Evolutionary conservation across 2,113 vertebrate genomes (phyloP).

Genomic region (Chunga burmeisteri): DNA sequence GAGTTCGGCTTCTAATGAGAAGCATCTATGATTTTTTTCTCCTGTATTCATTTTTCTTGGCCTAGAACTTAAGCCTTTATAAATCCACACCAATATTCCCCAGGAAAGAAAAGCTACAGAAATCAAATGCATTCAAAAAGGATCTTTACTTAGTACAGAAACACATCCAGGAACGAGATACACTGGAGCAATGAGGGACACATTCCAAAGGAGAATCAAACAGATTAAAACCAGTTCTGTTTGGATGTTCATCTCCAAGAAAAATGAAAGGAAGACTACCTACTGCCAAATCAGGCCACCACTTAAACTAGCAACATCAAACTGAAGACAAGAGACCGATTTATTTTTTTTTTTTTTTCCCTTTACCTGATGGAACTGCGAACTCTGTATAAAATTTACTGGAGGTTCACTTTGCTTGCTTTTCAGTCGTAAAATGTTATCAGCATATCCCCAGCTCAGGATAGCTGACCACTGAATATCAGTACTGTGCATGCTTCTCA

Average conservation of each 20-base stretch:
- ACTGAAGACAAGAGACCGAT: neutral
- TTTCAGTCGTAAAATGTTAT: conserved; percentile 94
- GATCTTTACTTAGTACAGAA: neutral
- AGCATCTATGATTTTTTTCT: neutral
- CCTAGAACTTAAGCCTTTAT: neutral
- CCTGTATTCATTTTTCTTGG: neutral
- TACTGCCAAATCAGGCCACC: neutral
- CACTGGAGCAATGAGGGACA: neutral
- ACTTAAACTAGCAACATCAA: neutral
- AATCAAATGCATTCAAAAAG: neutral
- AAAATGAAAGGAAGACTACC: neutral
- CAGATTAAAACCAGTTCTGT: neutral
- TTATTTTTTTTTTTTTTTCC: neutral
- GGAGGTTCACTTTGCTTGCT: conserved; percentile 98
- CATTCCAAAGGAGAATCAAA: neutral
- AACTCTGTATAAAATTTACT: conserved; percentile 95
- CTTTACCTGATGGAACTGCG: conserved; percentile 90
- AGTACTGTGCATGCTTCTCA: conserved; percentile 97
- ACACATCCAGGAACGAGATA: neutral
- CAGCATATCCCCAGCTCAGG: conserved; percentile 95
- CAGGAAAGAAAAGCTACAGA: neutral
- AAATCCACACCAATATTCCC: neutral
- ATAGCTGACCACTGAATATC: conserved; percentile 99
- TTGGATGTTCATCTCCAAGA: neutral
- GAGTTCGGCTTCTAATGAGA: neutral